phyloP scores from a whole-genome alignment of 2,888 invertebrate species.

The Pristionchus entomophagus region DNA sequence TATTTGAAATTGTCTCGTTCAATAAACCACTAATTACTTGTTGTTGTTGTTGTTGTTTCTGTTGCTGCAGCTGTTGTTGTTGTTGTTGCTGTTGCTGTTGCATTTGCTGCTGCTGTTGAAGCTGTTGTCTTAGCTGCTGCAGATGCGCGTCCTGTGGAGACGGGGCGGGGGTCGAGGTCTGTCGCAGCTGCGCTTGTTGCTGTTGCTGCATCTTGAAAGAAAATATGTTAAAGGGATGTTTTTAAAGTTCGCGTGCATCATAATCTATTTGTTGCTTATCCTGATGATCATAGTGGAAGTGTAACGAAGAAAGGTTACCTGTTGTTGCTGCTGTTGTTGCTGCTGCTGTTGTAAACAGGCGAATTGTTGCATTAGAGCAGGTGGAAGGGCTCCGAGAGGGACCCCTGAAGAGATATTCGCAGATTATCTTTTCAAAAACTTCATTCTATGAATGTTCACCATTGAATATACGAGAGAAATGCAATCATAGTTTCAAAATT shows the following conservation, averaged over 20 bases:
- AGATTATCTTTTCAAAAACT: background rate
- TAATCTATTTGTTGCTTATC: too few species aligned
- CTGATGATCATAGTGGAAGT: too few species aligned
- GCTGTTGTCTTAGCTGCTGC: background rate
- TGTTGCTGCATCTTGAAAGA: too few species aligned
- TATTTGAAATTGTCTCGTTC: too few species aligned
- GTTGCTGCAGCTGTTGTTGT: background rate
- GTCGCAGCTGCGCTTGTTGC: too few species aligned
- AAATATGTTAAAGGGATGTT: too few species aligned
- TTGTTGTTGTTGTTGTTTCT: slow-evolving; percentile 10
- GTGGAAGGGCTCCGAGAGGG: background rate
- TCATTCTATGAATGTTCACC: too few species aligned
- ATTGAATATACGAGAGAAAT: too few species aligned
- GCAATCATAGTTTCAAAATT: too few species aligned
- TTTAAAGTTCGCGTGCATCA: too few species aligned
- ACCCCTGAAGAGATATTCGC: background rate
- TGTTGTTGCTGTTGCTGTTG: slow-evolving; percentile 17
- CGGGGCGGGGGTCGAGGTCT: background rate
- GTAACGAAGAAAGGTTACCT: too few species aligned
- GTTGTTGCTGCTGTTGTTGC: slow-evolving; percentile 33
- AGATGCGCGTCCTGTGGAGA: background rate
- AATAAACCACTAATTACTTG: too few species aligned
- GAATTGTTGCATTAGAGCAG: background rate
- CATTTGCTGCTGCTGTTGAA: slow-evolving; percentile 26
- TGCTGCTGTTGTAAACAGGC: background rate